Base-by-base conservation (phyloP, 2,113 vertebrate species). In the Scomber japonicus region DNA sequence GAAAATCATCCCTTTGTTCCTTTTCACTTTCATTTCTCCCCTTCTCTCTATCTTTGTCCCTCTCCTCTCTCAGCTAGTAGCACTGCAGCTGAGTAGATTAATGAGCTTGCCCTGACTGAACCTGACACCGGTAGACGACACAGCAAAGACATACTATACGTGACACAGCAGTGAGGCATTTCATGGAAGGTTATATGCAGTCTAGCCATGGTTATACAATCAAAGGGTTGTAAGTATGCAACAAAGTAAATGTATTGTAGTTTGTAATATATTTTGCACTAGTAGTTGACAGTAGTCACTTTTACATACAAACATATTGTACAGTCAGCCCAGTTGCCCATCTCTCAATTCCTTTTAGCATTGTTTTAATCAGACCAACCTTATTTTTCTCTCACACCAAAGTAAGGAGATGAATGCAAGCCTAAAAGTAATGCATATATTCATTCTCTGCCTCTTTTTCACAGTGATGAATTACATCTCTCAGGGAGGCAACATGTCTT, bases 21-120 rank as follows among this genome's bases (percentile, higher is more conserved):
- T 54, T 50, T 64, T 74, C 77, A 67, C 68, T 72, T 87, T 84
- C 19, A 60, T 77, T 74, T 61, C 54, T 64, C 40, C 48, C 56
- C 63, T 59, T 48, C 71, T 65, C 66, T 66, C 54, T 66, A 14
- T 30, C 54, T 51, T 55, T 56, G 4, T 48, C 67, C 50, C 62
- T 70, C 60, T 71, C 65, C 31, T 64, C 59, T 81, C 65, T 79
- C 59, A 66, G 66, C 48, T 21, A 7, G 53, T 68, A 83, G 45
- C 57, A 70, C 71, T 83, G 81, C 81, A 75, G 57, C 35, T 83
- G 65, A 82, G 71, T 54, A 78, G 81, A 88, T 83, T 82, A 85
- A 89, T 88, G 81, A 87, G 80, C 50, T 84, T 46, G 74, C 66
- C 75, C 77, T 63, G 69, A 82, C 66, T 82, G 75, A 90, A 82